Evolutionary conservation across 2,113 vertebrate species (phyloP).

Genomic region (Boleophthalmus pectinirostris): DNA sequence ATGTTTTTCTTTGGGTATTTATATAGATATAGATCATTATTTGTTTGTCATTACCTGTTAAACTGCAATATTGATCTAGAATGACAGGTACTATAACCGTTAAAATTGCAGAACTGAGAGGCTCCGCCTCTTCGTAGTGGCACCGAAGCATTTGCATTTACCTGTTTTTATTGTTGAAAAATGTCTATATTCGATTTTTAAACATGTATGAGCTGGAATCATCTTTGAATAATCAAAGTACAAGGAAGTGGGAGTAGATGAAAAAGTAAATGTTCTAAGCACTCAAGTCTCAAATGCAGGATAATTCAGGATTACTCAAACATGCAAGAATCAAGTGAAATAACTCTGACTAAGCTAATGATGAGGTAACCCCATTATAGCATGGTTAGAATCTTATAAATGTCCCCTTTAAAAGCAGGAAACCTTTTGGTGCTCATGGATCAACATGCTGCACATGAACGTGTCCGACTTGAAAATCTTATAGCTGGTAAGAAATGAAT

Average conservation of each 20-base stretch:
- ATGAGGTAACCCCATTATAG: neutral
- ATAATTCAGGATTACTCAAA: neutral
- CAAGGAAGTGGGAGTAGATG: neutral
- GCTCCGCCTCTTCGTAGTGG: too few relatives aligned
- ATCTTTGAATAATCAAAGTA: neutral
- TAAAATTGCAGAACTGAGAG: too few relatives aligned
- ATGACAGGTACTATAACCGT: too few relatives aligned
- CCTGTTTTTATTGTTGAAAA: neutral
- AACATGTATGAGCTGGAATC: neutral
- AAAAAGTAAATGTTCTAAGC: neutral
- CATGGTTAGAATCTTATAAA: neutral
- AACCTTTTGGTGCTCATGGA: slow-evolving; percentile 94
- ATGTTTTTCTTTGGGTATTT: too few relatives aligned
- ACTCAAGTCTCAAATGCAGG: neutral
- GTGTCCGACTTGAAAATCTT: slow-evolving; percentile 91
- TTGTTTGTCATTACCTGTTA: too few relatives aligned
- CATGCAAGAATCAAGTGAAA: too few relatives aligned
- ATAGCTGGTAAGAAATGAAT: slow-evolving; percentile 78
- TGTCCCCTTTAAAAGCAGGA: slow-evolving; percentile 55
- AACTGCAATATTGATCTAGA: neutral
- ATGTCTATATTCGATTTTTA: neutral
- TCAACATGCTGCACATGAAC: slow-evolving; percentile 95
- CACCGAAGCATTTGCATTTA: neutral
- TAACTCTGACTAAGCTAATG: neutral
- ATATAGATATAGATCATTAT: too few relatives aligned